A percentile compares a stretch with the other conserved stretches of the same genome.
Conservation (phyloP, 2,888 invertebrate genomes). For the Chloromyia formosa region DNA sequence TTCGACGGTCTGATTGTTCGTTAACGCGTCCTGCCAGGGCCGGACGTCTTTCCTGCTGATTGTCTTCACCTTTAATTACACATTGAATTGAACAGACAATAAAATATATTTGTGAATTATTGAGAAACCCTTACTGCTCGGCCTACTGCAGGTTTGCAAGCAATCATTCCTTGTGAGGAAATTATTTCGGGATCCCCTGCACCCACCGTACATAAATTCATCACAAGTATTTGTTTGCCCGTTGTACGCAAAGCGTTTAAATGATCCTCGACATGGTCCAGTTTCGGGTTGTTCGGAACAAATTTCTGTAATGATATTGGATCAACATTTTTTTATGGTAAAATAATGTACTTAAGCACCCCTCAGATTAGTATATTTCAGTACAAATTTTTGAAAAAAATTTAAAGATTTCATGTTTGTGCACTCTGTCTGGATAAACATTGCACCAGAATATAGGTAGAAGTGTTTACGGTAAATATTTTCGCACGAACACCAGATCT, state of each 20-base stretch:
- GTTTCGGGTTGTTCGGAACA: conserved; percentile 80
- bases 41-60: not conserved
- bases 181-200: conserved; percentile 91
- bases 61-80: not conserved
- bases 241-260: conserved; percentile 89
- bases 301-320: conserved; percentile 64
- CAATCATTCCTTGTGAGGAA: conserved; percentile 85
- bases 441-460: too few species aligned
- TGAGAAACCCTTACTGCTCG: conserved; percentile 51
- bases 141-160: conserved; percentile 69
- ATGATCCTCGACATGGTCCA: conserved; percentile 89
- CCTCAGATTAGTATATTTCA: too few species aligned
- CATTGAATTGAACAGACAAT: not conserved
- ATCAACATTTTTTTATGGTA: too few species aligned
- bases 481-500: too few species aligned
- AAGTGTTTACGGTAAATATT: too few species aligned
- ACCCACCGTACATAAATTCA: conserved; percentile 89
- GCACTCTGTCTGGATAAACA: too few species aligned
- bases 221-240: conserved; percentile 78
- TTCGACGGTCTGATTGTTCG: conserved; percentile 45
- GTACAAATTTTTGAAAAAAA: too few species aligned
- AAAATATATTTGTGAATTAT: not conserved
- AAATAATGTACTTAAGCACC: too few species aligned
- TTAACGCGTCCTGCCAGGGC: not conserved
- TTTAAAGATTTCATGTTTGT: too few species aligned